Base-by-base conservation (phyloP, 2,888 invertebrate genomes). In the Oscheius myriophilus region DNA sequence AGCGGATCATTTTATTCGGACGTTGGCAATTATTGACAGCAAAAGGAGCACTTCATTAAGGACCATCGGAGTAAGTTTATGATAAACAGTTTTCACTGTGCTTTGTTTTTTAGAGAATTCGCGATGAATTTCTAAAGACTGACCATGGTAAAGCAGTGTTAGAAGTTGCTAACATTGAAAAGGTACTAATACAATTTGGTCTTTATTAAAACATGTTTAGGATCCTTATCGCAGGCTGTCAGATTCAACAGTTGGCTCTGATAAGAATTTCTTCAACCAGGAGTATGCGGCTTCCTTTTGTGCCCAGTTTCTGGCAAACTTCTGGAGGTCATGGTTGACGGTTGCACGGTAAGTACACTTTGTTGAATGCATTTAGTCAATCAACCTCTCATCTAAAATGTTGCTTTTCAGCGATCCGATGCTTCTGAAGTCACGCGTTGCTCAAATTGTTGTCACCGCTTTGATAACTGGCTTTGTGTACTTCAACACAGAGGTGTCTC, bases 361-460 rank as follows among this genome's bases (percentile, higher is more conserved):
- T 33, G 3, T 33, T 9, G 9, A 3, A 6, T 9, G 3, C 33
- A 33, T 6, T 6, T 9, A 33, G 4, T 33, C 33, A 33, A 3
- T 33, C 33, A 33, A n/a, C n/a, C 33, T 33, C 33, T 6, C 33
- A 33, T 33, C 9, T 9, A 6, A 33, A 33, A 33, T 6, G 9
- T 33, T 9, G 4, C 33, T 6, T 25, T 46, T 65, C 16, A 49
- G 80, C 14, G 78, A 80, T 67, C 80, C 95, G 0, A 90, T 94
- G 87, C 90, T 96, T 33, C 91, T 96, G 73, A 92, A 92, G 91
- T 93, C 95, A 76, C 91, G 95, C 78, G 88, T 95, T 73, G 87
- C 94, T 43, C 95, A 96, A 88, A 94, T 95, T 21, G 89, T 94
- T 82, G 96, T 96, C 18, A 80, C 80, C 4, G 78, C 79, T 0